Evolutionary conservation across 1,140 invertebrate genomes (phyloP), one percentile per base, ranked within the genome.

Genomic region (Rhyacophila brunnea): DNA sequence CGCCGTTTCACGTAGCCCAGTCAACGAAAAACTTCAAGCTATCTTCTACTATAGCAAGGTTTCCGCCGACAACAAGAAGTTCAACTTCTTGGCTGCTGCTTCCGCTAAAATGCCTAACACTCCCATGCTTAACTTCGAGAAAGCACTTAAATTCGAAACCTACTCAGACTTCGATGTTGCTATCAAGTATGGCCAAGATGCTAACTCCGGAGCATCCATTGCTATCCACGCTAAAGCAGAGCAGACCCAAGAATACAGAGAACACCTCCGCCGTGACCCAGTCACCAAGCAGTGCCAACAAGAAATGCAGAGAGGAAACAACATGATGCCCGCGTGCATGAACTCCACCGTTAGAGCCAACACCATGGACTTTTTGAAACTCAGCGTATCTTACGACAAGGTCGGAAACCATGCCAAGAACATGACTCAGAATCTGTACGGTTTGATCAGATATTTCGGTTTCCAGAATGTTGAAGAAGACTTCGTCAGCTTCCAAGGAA

Each of bases 291-390:
- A 75, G 57, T 87, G 84, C 64, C 18, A 70, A 34, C 32, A 73
- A 36, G 69, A 86, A 64, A 80, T 81, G 64, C 67, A 77, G 43
- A 49, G 76, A 53, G 78, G 78, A 9, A 82, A 84, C 64, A 71
- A 79, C 47, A 75, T 81, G 56, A 70, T 80, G 18, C 66, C 68
- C 2, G 71, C 74, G 52, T 87, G 86, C 66, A 74, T 78, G 34
- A 77, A 81, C 28, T 70, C 79, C 48, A 80, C 79, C 9, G 55
- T 73, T 1, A 61, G 68, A 15, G 78, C 80, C 1, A 75, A 78
- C 18, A 64, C 75, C 19, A 68, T 81, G 1, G 78, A 88, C 64
- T 63, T 70, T 47, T 63, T 78, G 11, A 72, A 72, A 40, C 60
- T 78, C 6, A 62, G 70, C 13, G 60, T 79, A 3, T 67, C 75